These are phyloP conservation scores for Coenobita brevimanus DNA, from an alignment of 1,140 invertebrate species.

Conservation along the genomic window DNA sequence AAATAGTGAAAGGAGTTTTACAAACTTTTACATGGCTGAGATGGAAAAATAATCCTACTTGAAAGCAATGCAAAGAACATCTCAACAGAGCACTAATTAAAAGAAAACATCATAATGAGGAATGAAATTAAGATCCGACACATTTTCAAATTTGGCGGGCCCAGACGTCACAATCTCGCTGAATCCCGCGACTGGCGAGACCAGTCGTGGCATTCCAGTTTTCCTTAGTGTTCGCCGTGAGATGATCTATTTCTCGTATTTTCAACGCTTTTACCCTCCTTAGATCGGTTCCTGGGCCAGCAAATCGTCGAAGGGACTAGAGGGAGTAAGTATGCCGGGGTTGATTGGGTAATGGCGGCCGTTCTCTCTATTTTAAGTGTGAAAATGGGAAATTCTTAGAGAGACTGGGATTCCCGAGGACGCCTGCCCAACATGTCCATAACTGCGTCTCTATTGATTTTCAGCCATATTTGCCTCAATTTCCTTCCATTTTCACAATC, in stretches of 20 bases:
- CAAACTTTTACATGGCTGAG: too few species aligned
- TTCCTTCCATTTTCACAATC: background rate
- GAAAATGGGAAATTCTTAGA: slow-evolving; percentile 53
- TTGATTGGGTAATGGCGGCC: background rate
- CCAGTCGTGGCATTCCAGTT: background rate
- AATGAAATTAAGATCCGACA: too few species aligned
- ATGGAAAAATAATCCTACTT: too few species aligned
- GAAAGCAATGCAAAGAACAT: too few species aligned
- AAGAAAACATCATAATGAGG: too few species aligned
- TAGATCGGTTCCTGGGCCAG: slow-evolving; percentile 2
- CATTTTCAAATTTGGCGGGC: too few species aligned
- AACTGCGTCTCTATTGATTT: slow-evolving; percentile 19
- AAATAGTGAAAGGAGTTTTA: too few species aligned
- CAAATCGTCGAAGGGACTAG: slow-evolving; percentile 13
- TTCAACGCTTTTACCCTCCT: slow-evolving; percentile 29
- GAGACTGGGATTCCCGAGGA: slow-evolving; percentile 35
- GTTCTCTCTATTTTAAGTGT: slow-evolving; percentile 58
- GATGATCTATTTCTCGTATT: slow-evolving; percentile 36
- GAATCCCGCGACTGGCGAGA: slow-evolving; percentile 39
- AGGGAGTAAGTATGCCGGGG: slow-evolving; percentile 4
- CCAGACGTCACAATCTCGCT: slow-evolving; percentile 43
- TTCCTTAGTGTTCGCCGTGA: slow-evolving; percentile 15
- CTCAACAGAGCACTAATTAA: too few species aligned
- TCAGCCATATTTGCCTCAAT: background rate
- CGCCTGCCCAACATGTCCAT: slow-evolving; percentile 24